Percentiles rank a stretch among this genome's conserved stretches.
Evolutionary conservation across 1,140 invertebrate genomes (phyloP).

Genomic region (Eumeta japonica): DNA sequence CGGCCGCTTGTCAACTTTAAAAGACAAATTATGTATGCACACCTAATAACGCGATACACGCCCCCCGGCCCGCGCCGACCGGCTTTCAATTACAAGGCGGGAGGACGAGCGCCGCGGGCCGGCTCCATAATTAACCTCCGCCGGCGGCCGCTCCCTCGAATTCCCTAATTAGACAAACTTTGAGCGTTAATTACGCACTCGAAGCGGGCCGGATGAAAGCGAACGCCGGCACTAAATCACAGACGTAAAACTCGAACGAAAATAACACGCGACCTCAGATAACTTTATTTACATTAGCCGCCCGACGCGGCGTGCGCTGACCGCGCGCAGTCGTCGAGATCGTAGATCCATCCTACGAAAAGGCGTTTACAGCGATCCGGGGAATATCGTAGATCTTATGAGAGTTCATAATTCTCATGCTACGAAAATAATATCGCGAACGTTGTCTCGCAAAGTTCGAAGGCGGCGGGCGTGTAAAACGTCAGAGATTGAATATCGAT

Average conservation of each 20-base stretch:
- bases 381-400: too few relatives aligned
- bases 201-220: too few relatives aligned
- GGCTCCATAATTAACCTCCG: constrained; percentile 32
- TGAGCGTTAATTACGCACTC: constrained; percentile 26
- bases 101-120: constrained; percentile 33
- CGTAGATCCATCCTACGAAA: too few relatives aligned
- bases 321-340: too few relatives aligned
- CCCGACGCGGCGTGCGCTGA: too few relatives aligned
- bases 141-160: constrained; percentile 25
- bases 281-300: too few relatives aligned
- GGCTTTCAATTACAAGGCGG: constrained; percentile 51
- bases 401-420: too few relatives aligned
- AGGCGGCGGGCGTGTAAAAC: constrained; percentile 44
- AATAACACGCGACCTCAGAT: too few relatives aligned
- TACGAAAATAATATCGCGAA: too few relatives aligned
- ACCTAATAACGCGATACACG: constrained; percentile 51
- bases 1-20: constrained; percentile 53
- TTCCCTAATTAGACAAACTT: constrained; percentile 34
- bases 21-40: constrained; percentile 56
- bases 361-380: too few relatives aligned
- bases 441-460: constrained; percentile 39
- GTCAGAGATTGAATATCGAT: constrained; percentile 57
- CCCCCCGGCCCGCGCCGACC: constrained; percentile 28
- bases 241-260: too few relatives aligned
- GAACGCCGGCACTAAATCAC: too few relatives aligned